Evolutionary conservation across 2,888 invertebrate species (phyloP), one percentile per base, ranked within the genome.

Genomic region (Pemphredon lugubris): DNA sequence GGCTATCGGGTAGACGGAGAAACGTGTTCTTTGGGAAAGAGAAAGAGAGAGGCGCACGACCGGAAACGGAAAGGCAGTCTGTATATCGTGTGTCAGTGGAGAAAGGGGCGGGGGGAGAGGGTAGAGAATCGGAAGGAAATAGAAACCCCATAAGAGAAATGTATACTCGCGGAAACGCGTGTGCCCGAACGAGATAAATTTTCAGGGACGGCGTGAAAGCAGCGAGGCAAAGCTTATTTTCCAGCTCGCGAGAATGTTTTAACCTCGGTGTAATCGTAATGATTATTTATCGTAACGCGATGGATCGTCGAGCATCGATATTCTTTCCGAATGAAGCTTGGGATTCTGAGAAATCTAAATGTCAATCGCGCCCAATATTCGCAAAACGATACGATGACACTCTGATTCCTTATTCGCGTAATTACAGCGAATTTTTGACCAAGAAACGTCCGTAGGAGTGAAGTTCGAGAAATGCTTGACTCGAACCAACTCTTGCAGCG

Each of bases 11-110:
- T 40, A 57, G 39, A 58, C 60, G 58, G 67, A 71, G 61, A 42
- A 54, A 71, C 66, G 58, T n/a, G 23, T 65, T 39, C 71, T 67
- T 51, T 18, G 34, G 71, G 65, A 71, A 79, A 65, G 58, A 50
- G 63, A 14, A 45, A 44, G 26, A 30, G 32, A 14, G 75, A 63
- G 57, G 40, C 44, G 66, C 61, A 54, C 20, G 32, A 45, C 50
- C 51, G 13, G 51, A 23, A 54, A 37, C 37, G 48, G 18, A 37
- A 55, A 42, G 54, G 48, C 53, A 21, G 16, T 11, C n/a, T 20
- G 9, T 32, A 23, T n/a, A n/a, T 26, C 5, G 16, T 30, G 14
- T 9, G 18, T 11, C 13, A 13, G 5, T 5, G 11, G 18, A 20
- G n/a, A 26, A 20, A 16, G 16, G 4, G n/a, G 30, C 14, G 23